phyloP scores from a whole-genome alignment of 35 echinoderm and acorn worm species.

The Lytechinus variegatus region DNA sequence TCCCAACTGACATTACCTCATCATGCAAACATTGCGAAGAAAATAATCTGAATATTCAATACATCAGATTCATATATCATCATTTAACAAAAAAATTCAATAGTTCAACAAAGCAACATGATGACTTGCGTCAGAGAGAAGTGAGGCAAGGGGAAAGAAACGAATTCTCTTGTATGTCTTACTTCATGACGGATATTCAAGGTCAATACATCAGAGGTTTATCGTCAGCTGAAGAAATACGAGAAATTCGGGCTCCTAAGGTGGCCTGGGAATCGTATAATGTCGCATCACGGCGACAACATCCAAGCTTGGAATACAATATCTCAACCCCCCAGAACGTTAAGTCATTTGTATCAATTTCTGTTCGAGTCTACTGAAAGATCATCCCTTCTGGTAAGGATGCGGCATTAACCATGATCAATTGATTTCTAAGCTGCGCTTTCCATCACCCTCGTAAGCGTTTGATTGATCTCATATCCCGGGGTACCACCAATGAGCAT shows the following conservation, averaged over 20 bases:
- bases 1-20: too few relatives aligned
- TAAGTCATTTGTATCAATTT: slow-evolving; percentile 15
- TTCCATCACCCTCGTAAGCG: not conserved
- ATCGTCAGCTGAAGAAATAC: not conserved
- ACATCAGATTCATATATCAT: too few relatives aligned
- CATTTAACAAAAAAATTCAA: too few relatives aligned
- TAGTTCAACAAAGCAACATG: too few relatives aligned
- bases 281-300: not conserved
- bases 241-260: not conserved
- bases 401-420: not conserved
- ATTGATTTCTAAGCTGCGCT: not conserved
- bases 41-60: too few relatives aligned
- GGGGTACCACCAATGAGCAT: not conserved
- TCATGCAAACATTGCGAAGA: too few relatives aligned
- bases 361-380: not conserved
- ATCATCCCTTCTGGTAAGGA: not conserved
- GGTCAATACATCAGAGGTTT: too few relatives aligned
- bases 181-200: not conserved
- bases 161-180: not conserved
- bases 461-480: not conserved
- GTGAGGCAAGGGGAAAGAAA: not conserved
- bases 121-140: too few relatives aligned
- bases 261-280: not conserved
- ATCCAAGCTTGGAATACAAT: not conserved
- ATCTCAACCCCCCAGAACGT: not conserved